A percentile compares a stretch with the other conserved stretches of the same genome.
Evolutionary conservation across 2,888 invertebrate genomes (phyloP).

Genomic region (Spodoptera picta): DNA sequence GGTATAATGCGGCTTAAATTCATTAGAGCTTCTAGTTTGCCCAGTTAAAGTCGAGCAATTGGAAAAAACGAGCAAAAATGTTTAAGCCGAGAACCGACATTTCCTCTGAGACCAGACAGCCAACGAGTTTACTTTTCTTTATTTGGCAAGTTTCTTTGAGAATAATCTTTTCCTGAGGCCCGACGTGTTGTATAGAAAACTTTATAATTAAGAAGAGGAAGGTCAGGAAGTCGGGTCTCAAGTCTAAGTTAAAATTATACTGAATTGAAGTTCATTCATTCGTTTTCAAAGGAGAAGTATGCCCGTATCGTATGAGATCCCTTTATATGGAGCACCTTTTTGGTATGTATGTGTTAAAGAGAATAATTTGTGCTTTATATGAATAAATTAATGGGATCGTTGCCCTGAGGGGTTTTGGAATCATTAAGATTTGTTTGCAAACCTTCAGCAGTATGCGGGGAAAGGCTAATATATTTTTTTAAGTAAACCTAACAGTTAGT

Average conservation of each 20-base stretch:
- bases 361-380: too few relatives aligned
- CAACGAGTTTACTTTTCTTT: constrained; percentile 49
- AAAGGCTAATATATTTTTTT: too few relatives aligned
- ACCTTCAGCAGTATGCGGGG: too few relatives aligned
- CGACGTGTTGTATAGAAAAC: constrained; percentile 53
- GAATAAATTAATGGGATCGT: too few relatives aligned
- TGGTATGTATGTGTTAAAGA: too few relatives aligned
- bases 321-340: too few relatives aligned
- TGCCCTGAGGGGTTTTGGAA: too few relatives aligned
- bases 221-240: constrained; percentile 3
- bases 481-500: too few relatives aligned
- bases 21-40: constrained; percentile 45
- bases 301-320: too few relatives aligned
- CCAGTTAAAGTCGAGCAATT: constrained; percentile 37
- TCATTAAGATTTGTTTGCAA: too few relatives aligned
- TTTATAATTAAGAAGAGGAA: constrained; percentile 51
- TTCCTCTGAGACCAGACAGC: constrained; percentile 47
- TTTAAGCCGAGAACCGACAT: constrained; percentile 41
- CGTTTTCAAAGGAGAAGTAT: not conserved
- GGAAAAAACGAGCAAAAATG: constrained; percentile 42
- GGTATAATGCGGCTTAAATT: constrained; percentile 37
- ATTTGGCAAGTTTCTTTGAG: constrained; percentile 46
- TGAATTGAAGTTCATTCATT: constrained; percentile 8
- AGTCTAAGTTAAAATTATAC: constrained; percentile 17
- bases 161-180: constrained; percentile 48